phyloP scores from a whole-genome alignment of 1,140 invertebrate species.

The Ostrea edulis region DNA sequence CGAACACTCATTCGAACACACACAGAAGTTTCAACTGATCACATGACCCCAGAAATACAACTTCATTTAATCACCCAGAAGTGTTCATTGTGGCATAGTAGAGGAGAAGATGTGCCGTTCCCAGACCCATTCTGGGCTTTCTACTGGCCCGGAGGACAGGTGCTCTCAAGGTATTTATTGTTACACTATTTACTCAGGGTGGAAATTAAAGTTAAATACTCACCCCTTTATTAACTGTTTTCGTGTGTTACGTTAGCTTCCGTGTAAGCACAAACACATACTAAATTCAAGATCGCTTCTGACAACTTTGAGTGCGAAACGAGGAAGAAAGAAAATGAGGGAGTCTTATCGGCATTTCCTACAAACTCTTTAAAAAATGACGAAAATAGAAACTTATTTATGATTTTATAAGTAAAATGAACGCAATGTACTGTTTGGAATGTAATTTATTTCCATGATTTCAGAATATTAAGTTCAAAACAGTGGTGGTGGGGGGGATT shows the following conservation, averaged over 20 bases:
- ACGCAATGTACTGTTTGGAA: too few relatives aligned
- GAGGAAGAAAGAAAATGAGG: too few relatives aligned
- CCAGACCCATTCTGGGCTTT: slow-evolving; percentile 76
- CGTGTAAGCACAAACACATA: not conserved
- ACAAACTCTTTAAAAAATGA: too few relatives aligned
- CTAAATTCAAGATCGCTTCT: not conserved
- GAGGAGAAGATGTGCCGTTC: slow-evolving; percentile 62
- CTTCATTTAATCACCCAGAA: slow-evolving; percentile 70
- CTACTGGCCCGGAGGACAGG: slow-evolving; percentile 76
- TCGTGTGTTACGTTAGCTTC: not conserved
- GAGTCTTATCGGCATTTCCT: too few relatives aligned
- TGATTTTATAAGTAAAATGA: too few relatives aligned
- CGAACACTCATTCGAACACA: slow-evolving; percentile 39
- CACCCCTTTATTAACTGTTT: not conserved
- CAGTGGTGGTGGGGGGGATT: too few relatives aligned
- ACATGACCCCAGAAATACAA: slow-evolving; percentile 72
- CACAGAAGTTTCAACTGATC: slow-evolving; percentile 65
- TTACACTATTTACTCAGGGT: not conserved
- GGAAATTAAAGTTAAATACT: not conserved
- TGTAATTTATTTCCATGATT: too few relatives aligned
- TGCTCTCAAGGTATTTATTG: slow-evolving; percentile 66
- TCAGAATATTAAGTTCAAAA: too few relatives aligned
- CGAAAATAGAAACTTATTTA: too few relatives aligned
- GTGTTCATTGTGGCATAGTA: slow-evolving; percentile 66
- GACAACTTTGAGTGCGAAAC: too few relatives aligned